phyloP scores from a whole-genome alignment of 2,113 vertebrate species.

The Chaenogobius annularis region DNA sequence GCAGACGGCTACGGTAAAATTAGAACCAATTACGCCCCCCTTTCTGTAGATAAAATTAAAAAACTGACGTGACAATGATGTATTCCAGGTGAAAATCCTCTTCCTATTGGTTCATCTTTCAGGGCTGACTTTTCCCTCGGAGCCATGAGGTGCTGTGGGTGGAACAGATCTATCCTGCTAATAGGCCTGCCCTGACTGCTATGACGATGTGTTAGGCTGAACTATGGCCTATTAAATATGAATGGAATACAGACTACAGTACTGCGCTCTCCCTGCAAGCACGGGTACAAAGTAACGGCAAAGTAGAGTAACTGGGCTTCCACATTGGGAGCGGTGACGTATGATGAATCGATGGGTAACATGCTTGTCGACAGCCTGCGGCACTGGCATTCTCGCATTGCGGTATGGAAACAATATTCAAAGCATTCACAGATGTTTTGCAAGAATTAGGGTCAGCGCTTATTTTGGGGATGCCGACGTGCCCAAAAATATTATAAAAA shows the following conservation, averaged over 20 bases:
- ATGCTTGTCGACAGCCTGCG: slow-evolving; percentile 38
- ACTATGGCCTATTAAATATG: slow-evolving; percentile 71
- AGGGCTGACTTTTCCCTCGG: slow-evolving; percentile 32
- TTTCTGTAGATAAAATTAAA: slow-evolving; percentile 59
- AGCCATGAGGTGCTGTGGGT: slow-evolving; percentile 23
- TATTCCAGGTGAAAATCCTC: slow-evolving; percentile 62
- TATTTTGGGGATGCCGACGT: too few relatives aligned
- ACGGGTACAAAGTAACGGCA: slow-evolving; percentile 18
- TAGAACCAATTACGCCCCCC: slow-evolving; percentile 65
- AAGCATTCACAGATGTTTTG: too few relatives aligned
- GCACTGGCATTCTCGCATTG: slow-evolving; percentile 36
- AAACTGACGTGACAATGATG: slow-evolving; percentile 67
- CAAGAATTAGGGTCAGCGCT: too few relatives aligned
- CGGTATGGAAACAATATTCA: slow-evolving; percentile 2
- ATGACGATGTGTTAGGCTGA: slow-evolving; percentile 66
- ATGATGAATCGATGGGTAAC: slow-evolving; percentile 55
- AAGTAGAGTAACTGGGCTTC: slow-evolving; percentile 51
- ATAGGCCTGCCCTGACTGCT: slow-evolving; percentile 56
- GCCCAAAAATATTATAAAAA: too few relatives aligned
- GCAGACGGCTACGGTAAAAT: slow-evolving; percentile 60
- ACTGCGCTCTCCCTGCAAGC: slow-evolving; percentile 27
- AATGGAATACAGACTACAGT: slow-evolving; percentile 56
- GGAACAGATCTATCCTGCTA: slow-evolving; percentile 62
- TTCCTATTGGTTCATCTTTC: slow-evolving; percentile 46
- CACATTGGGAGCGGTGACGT: slow-evolving; percentile 44